phyloP scores from a whole-genome alignment of 2,797 vertebrate species.

The Sternarchorhynchus goeldii region DNA sequence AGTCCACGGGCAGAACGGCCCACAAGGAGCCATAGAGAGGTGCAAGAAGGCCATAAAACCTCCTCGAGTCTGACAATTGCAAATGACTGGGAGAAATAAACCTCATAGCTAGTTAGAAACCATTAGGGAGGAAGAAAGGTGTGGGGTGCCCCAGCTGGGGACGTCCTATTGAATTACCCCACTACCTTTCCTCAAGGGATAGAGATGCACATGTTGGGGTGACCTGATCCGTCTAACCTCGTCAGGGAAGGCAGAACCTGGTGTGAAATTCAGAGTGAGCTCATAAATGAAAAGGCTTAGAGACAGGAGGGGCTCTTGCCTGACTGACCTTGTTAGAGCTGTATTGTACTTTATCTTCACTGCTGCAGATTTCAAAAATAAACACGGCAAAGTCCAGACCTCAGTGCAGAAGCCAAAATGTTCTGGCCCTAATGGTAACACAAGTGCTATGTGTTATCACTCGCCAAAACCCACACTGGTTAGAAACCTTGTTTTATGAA shows the following conservation, averaged over 20 bases:
- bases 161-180: slow-evolving; percentile 46
- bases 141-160: slow-evolving; percentile 26
- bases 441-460: background rate
- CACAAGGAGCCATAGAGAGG: slow-evolving; percentile 62
- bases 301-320: slow-evolving; percentile 8
- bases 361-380: slow-evolving; percentile 24
- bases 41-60: slow-evolving; percentile 67
- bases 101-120: slow-evolving; percentile 18
- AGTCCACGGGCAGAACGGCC: slow-evolving; percentile 61
- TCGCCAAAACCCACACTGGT: slow-evolving; percentile 28
- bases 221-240: slow-evolving; percentile 30
- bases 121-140: slow-evolving; percentile 30
- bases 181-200: background rate
- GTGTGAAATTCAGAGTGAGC: slow-evolving; percentile 14
- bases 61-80: slow-evolving; percentile 57
- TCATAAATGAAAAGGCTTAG: slow-evolving; percentile 21
- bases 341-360: slow-evolving; percentile 18
- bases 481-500: background rate
- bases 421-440: background rate
- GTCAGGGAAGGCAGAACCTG: slow-evolving; percentile 11
- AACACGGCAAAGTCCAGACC: slow-evolving; percentile 16
- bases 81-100: slow-evolving; percentile 49
- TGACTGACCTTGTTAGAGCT: slow-evolving; percentile 41
- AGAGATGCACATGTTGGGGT: slow-evolving; percentile 25
- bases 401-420: slow-evolving; percentile 20